Conservation (phyloP, 2,797 vertebrate species). For the Kryptolebias ocellatus region DNA sequence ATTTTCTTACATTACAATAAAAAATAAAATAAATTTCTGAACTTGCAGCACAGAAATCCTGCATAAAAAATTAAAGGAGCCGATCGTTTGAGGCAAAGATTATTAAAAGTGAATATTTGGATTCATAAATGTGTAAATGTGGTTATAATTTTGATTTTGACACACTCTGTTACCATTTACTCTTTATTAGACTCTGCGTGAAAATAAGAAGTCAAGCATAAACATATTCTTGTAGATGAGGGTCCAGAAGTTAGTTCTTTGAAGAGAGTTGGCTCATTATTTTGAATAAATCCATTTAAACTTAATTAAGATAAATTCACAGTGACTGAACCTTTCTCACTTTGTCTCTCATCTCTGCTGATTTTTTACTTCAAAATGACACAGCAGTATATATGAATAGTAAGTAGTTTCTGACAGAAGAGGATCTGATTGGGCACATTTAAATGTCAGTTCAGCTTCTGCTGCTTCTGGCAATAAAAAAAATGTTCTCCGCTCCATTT, state of each 20-base stretch:
- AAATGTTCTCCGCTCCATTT: slow-evolving; percentile 3
- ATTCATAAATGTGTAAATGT: neutral
- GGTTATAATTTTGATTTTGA: neutral
- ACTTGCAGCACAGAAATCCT: no score
- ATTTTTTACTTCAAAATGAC: neutral
- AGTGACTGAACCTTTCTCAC: neutral
- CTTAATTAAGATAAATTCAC: neutral
- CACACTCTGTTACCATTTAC: neutral
- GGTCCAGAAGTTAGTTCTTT: neutral
- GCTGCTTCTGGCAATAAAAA: neutral
- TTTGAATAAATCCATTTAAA: neutral
- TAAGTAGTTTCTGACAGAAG: slow-evolving; percentile 9
- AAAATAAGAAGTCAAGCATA: neutral
- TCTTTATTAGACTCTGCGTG: neutral
- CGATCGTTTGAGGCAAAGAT: neutral
- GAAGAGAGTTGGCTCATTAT: neutral
- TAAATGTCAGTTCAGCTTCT: slow-evolving; percentile 18
- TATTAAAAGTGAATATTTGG: neutral
- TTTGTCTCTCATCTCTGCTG: neutral
- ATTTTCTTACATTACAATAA: neutral
- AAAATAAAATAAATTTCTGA: neutral
- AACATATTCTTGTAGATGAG: slow-evolving; percentile 3
- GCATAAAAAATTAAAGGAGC: neutral
- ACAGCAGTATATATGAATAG: slow-evolving; percentile 11
- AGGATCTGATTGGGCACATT: slow-evolving; percentile 11